Base-by-base conservation (phyloP, 2,888 invertebrate species). In the Archips crataeganus region DNA sequence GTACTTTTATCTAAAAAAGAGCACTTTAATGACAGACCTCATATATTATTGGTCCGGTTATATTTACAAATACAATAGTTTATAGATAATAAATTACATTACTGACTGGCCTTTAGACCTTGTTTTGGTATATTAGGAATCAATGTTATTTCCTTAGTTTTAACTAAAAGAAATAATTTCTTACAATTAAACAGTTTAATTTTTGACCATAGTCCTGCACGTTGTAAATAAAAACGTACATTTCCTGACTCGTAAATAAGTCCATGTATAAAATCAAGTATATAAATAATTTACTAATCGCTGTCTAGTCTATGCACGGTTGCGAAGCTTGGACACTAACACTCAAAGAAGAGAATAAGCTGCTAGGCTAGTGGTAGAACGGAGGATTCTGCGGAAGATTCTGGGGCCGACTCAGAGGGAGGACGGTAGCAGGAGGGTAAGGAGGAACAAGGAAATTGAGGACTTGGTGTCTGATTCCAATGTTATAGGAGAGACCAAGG, bases 41-140 rank as follows among this genome's bases (percentile, higher is more conserved):
- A 11, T 13, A 45, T 45, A 11, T 10, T 10, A 45, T 11, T 11
- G 45, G 45, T 11, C 10, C 45, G 45, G 45, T 11, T 45, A 13
- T 42, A 36, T 59, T 59, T 63, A 68, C 68, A 39, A 39, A 54
- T 54, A 54, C 2, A 45, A 68, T 42, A 59, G 11, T 2, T 68
- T 67, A 32, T 57, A 67, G 39, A 65, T 49, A 57, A 68, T 15
- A 54, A 39, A 71, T 60, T 67, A 68, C 42, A 23, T 13, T 47
- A 62, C 47, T 62, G 45, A 72, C 67, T 61, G 54, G 54, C 36
- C 72, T 54, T 6, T 13, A 36, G 23, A 54, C 57, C 67, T 57
- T 36, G 6, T 47, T 65, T 72, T 72, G 72, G 72, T 72, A 47
- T 47, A 61, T n/a, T 51, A 65, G 65, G 51, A 65, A 65, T 65